These are phyloP conservation scores for Anolis apletophallus DNA, from an alignment of 2,797 vertebrate species.

Conservation along the genomic window DNA sequence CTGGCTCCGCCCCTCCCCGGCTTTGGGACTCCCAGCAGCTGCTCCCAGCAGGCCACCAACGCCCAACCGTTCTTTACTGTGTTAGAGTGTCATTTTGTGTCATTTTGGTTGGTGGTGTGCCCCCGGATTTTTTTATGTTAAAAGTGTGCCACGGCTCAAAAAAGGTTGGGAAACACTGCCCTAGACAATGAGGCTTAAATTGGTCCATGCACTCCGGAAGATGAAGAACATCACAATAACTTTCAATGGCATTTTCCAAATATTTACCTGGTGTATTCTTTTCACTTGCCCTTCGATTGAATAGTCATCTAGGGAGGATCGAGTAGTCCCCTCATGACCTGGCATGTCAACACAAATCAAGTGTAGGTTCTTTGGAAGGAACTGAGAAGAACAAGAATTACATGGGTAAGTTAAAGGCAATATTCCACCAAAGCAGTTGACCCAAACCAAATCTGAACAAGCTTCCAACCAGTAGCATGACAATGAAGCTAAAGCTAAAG, in stretches of 20 bases:
- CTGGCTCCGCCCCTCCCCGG: too few species aligned
- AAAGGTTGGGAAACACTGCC: too few species aligned
- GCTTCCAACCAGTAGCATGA: conserved; percentile 1
- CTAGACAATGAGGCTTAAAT: neutral
- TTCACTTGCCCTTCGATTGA: conserved; percentile 90
- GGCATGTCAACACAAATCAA: conserved; percentile 96
- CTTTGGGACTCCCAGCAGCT: too few species aligned
- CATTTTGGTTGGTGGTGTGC: too few species aligned
- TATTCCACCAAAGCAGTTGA: neutral
- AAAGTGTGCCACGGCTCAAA: too few species aligned
- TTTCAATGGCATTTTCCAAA: neutral
- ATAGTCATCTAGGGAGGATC: conserved; percentile 87
- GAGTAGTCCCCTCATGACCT: conserved; percentile 91
- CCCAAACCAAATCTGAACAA: neutral
- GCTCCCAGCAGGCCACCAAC: too few species aligned
- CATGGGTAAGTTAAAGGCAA: neutral
- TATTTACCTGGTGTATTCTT: conserved; percentile 92
- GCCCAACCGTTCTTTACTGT: too few species aligned
- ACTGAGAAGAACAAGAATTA: conserved; percentile 74
- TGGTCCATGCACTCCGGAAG: neutral
- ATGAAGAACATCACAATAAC: neutral
- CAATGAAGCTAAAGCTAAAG: neutral
- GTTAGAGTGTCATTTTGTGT: too few species aligned
- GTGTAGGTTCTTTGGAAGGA: conserved; percentile 87
- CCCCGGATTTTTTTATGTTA: too few species aligned